Base-by-base conservation (phyloP, 2,797 vertebrate genomes). In the Poeciliopsis presidionis region DNA sequence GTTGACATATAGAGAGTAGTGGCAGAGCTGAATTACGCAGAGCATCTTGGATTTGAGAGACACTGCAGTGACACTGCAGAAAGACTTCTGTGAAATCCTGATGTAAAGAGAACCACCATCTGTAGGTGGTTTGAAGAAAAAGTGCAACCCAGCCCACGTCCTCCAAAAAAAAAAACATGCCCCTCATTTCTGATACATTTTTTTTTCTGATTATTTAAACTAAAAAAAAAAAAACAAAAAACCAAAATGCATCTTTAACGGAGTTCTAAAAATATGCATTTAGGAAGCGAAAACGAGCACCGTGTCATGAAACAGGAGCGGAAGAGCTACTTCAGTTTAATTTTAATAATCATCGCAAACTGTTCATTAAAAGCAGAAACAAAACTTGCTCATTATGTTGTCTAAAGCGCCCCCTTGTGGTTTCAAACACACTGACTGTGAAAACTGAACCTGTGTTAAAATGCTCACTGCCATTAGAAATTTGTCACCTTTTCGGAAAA, bases 381-480 rank as follows among this genome's bases (percentile, higher is more conserved):
- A 8, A 0, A 78, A 16, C 72, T 18, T 28, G 51, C 28, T 30
- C n/a, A 87, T 81, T 18, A 7, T 33, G 70, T 72, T 86, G 89
- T 45, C 75, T 85, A 73, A 16, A 91, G 85, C 86, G 0, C 92
- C 93, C 90, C 76, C 94, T 75, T 69, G 88, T 93, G 94, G 89
- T 36, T 7, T 2, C 51, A 7, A 8, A 74, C 14, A 71, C 20
- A 57, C 0, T 47, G n/a, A 30, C 33, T 9, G 13, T 20, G 1
- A 41, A 41, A 7, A 39, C 59, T 16, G 11, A 4, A 61, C 4
- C 28, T n/a, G 13, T 18, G 12, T 28, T 18, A 47, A 9, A 30
- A 2, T 36, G 49, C 11, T 3, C 63, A 12, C 4, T 41, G 36
- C 20, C 63, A 45, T 70, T 2, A 45, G 5, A 43, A 8, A 41